phyloP scores from a whole-genome alignment of 2,888 invertebrate species.

The Eilema griseolum region DNA sequence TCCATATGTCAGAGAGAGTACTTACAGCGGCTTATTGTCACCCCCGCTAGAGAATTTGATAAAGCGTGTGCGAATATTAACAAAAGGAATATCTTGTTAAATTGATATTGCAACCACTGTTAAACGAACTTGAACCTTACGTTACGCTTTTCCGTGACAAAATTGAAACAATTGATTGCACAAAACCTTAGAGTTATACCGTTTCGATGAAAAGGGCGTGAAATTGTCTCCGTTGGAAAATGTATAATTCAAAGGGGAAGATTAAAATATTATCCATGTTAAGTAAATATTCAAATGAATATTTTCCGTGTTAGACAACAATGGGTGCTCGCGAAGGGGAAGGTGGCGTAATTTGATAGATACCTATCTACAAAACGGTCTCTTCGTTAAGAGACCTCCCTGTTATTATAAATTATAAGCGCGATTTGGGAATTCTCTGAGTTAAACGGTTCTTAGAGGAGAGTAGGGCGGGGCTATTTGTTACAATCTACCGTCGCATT shows the following conservation, averaged over 20 bases:
- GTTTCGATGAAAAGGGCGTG: slow-evolving; percentile 75
- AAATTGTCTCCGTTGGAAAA: slow-evolving; percentile 87
- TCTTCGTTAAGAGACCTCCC: slow-evolving; percentile 82
- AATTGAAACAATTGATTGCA: slow-evolving; percentile 66
- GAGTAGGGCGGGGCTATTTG: slow-evolving; percentile 60
- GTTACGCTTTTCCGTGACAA: slow-evolving; percentile 36
- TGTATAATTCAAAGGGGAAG: slow-evolving; percentile 88
- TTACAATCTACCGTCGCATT: slow-evolving; percentile 53
- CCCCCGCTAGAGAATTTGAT: slow-evolving; percentile 87
- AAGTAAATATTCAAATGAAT: slow-evolving; percentile 88
- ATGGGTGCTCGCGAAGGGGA: slow-evolving; percentile 77
- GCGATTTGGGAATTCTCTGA: slow-evolving; percentile 80
- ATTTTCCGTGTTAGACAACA: slow-evolving; percentile 88
- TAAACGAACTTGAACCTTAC: slow-evolving; percentile 69
- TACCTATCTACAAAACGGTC: slow-evolving; percentile 86
- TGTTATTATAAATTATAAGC: slow-evolving; percentile 86
- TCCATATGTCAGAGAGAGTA: slow-evolving; percentile 87
- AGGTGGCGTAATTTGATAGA: slow-evolving; percentile 85
- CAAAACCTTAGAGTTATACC: slow-evolving; percentile 63
- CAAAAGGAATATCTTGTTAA: slow-evolving; percentile 88
- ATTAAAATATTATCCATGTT: slow-evolving; percentile 88
- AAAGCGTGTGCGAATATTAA: slow-evolving; percentile 88
- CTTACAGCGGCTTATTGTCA: slow-evolving; percentile 87
- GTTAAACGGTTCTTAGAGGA: slow-evolving; percentile 78
- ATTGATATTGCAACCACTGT: slow-evolving; percentile 77